These are phyloP conservation scores for Leucoraja ocellata DNA, from an alignment of 2,797 vertebrate species.

Conservation along the genomic window DNA sequence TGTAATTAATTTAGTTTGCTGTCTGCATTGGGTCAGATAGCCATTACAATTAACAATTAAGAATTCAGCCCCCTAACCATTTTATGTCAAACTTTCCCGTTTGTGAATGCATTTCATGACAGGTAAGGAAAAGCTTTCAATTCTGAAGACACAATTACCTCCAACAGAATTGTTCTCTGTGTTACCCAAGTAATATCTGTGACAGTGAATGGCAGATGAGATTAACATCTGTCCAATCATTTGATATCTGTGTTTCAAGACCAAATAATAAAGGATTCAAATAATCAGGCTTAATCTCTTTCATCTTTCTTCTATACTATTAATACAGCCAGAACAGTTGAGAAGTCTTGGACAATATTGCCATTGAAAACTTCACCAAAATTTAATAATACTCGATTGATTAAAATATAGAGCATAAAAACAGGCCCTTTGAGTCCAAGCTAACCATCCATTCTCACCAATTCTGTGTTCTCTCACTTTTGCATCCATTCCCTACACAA, in stretches of 20 bases:
- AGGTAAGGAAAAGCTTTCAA: neutral
- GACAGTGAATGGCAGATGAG: neutral
- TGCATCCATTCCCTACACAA: too few relatives aligned
- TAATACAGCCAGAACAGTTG: neutral
- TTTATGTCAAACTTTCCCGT: neutral
- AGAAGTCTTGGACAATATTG: neutral
- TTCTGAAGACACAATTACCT: neutral
- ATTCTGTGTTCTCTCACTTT: too few relatives aligned
- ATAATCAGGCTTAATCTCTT: slow-evolving; percentile 14
- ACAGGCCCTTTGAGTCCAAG: too few relatives aligned
- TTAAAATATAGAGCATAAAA: too few relatives aligned
- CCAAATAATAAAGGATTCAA: neutral
- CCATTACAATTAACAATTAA: too few relatives aligned
- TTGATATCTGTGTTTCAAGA: neutral
- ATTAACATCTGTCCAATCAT: neutral
- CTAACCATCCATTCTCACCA: too few relatives aligned
- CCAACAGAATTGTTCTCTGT: neutral
- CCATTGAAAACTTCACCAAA: neutral
- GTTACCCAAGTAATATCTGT: neutral
- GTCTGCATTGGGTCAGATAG: too few relatives aligned
- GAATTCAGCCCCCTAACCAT: neutral
- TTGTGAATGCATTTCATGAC: neutral
- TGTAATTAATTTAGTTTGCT: too few relatives aligned
- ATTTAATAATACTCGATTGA: neutral
- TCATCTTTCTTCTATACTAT: neutral